These are phyloP conservation scores for Festucalex cinctus DNA, from an alignment of 2,113 vertebrate species.

Conservation along the genomic window DNA sequence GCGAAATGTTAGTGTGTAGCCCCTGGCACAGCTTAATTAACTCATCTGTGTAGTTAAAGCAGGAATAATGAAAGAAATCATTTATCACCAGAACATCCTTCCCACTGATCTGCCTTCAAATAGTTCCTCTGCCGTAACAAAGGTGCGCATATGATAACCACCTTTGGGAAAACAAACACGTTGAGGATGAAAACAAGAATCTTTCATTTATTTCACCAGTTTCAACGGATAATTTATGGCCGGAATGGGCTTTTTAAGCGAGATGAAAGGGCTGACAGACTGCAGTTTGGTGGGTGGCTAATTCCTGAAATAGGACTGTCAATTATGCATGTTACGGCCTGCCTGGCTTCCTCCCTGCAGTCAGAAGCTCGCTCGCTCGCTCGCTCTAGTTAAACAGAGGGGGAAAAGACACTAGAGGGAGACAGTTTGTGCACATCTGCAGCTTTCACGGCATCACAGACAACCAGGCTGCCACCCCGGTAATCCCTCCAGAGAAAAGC, in stretches of 20 bases:
- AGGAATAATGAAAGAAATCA: constrained; percentile 56
- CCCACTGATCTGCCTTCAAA: constrained; percentile 61
- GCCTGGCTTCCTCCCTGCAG: constrained; percentile 49
- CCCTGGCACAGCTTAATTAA: constrained; percentile 65
- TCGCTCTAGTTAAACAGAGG: constrained; percentile 27
- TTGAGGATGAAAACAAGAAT: constrained; percentile 22
- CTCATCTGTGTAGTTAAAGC: constrained; percentile 57
- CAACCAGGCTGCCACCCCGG: constrained; percentile 26
- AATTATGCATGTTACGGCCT: constrained; percentile 66
- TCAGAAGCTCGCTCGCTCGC: constrained; percentile 32
- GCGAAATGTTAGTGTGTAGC: constrained; percentile 47
- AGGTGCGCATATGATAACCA: constrained; percentile 17
- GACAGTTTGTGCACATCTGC: constrained; percentile 68
- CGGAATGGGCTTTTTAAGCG: constrained; percentile 16
- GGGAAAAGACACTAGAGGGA: constrained; percentile 67
- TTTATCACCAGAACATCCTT: constrained; percentile 56
- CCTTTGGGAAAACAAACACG: constrained; percentile 34
- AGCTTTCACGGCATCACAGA: constrained; percentile 27
- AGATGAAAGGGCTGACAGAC: constrained; percentile 53
- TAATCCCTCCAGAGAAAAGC: constrained; percentile 43
- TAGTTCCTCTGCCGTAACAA: constrained; percentile 36
- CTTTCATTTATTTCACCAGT: constrained; percentile 33
- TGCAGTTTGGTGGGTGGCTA: constrained; percentile 55
- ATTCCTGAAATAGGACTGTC: constrained; percentile 70
- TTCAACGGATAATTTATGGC: constrained; percentile 10